phyloP scores from a whole-genome alignment of 2,113 vertebrate genomes.

The Hydropotes inermis region DNA sequence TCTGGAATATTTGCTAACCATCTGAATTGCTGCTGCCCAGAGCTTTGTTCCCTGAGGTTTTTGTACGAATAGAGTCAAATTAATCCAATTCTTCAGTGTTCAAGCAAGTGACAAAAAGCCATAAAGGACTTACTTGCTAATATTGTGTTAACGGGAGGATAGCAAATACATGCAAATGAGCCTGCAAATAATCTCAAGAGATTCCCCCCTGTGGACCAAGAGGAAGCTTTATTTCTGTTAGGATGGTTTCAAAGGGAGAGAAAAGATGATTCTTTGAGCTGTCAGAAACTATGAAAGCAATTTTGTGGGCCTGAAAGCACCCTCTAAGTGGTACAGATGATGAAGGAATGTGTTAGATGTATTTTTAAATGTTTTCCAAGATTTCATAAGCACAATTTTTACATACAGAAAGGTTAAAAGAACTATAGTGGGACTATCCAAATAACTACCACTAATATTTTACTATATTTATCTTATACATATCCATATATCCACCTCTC shows the following conservation, averaged over 20 bases:
- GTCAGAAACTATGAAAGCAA: background rate
- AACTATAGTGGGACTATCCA: background rate
- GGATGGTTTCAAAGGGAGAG: constrained; percentile 19
- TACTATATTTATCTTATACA: background rate
- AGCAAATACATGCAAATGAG: background rate
- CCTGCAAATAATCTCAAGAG: constrained; percentile 20
- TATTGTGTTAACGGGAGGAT: constrained; percentile 18
- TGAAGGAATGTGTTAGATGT: background rate
- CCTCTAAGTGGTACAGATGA: background rate
- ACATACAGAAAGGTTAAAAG: background rate
- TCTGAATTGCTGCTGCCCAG: constrained; percentile 10
- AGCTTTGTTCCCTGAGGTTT: constrained; percentile 52
- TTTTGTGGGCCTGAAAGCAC: background rate
- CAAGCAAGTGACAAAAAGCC: constrained; percentile 29
- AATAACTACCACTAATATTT: background rate
- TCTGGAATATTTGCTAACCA: constrained; percentile 44
- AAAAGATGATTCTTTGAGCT: background rate
- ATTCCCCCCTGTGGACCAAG: background rate
- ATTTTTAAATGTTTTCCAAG: background rate
- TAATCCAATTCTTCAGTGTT: background rate
- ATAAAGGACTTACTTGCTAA: background rate
- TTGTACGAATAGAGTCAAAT: background rate
- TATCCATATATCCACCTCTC: background rate
- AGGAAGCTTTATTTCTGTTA: background rate
- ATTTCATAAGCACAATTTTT: background rate